Evolutionary conservation across 2,113 vertebrate genomes (phyloP).

Genomic region (Chlorodrepanis virens): DNA sequence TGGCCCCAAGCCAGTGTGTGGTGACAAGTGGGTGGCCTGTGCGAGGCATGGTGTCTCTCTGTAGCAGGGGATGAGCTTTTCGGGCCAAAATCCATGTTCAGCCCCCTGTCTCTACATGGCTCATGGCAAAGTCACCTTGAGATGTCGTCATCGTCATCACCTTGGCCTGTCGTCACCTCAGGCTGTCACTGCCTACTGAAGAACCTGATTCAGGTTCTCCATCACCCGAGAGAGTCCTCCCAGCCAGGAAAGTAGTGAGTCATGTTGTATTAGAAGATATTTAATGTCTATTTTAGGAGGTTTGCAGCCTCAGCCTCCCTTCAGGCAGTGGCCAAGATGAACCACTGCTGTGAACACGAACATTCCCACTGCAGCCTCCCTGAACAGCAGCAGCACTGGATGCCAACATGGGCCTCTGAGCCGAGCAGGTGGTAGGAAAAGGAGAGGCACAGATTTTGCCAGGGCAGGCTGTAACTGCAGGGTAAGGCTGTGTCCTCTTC

Average conservation of each 20-base stretch:
- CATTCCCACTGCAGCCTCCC: neutral
- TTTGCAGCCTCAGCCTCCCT: neutral
- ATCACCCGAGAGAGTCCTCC: neutral
- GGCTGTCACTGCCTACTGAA: neutral
- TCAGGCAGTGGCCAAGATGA: neutral
- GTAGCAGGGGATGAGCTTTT: neutral
- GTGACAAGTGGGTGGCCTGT: neutral
- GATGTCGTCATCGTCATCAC: neutral
- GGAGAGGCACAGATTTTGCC: neutral
- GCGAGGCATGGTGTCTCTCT: neutral
- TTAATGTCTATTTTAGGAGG: neutral
- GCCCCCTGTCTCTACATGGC: neutral
- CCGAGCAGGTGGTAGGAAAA: neutral
- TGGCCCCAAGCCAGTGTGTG: neutral
- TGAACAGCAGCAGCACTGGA: neutral
- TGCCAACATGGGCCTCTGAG: neutral
- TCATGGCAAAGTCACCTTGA: neutral
- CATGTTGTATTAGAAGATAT: neutral
- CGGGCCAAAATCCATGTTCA: neutral
- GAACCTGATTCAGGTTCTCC: slow-evolving; percentile 10
- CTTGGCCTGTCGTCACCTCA: neutral
- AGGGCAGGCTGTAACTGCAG: neutral
- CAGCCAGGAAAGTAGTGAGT: neutral
- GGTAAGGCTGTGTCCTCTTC: neutral
- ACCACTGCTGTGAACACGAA: neutral